phyloP scores from a whole-genome alignment of 2,113 vertebrate genomes.

The Chionis minor region DNA sequence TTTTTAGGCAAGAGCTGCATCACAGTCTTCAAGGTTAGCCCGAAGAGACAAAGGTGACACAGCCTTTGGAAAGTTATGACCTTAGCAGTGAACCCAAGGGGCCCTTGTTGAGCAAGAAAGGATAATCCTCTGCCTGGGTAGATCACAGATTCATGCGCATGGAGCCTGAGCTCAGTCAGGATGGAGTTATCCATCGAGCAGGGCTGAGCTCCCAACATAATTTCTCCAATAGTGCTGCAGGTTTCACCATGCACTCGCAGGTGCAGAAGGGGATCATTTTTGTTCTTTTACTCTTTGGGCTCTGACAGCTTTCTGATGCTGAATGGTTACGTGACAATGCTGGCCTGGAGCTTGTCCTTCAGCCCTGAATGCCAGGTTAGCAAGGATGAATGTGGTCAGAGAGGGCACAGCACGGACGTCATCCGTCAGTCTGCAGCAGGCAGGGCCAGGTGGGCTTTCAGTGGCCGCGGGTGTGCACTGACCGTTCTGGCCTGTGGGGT shows the following conservation, averaged over 20 bases:
- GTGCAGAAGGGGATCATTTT: background rate
- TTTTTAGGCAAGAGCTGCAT: background rate
- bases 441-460: background rate
- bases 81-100: background rate
- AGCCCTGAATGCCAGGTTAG: background rate
- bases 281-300: background rate
- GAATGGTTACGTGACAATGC: background rate
- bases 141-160: background rate
- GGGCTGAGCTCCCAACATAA: background rate
- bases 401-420: background rate
- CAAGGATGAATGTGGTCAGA: background rate
- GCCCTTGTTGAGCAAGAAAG: background rate
- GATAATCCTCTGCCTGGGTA: background rate
- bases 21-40: background rate
- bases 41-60: background rate
- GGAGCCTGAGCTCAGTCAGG: background rate
- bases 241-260: background rate
- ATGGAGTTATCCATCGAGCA: background rate
- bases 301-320: background rate
- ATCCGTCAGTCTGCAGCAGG: background rate
- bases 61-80: background rate
- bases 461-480: background rate
- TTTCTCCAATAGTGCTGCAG: background rate
- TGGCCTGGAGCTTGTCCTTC: background rate
- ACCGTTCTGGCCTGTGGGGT: background rate